Base-by-base conservation (phyloP, 1,140 invertebrate genomes). In the Eubasilissa regina region DNA sequence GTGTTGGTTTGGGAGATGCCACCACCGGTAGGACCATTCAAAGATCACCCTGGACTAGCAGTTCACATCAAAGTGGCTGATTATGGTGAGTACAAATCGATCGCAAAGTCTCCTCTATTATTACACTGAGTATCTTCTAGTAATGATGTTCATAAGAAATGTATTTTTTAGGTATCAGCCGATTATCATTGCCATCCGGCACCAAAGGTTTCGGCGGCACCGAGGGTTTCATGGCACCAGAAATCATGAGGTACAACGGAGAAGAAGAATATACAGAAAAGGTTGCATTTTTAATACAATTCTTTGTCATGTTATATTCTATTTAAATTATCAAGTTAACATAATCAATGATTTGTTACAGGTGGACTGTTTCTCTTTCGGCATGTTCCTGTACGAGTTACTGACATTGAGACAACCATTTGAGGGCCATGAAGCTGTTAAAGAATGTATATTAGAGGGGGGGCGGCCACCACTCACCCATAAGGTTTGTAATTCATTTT, bases 181-280 rank as follows among this genome's bases (percentile, higher is more conserved):
- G 97, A 25, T 88, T 96, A 68, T 95, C 96, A 0, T 89, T 95
- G 72, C 95, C 97, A 10, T 96, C 96, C 13, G 96, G 97, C 17
- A 97, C 97, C 0, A 99, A 99, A 87, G 98, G 98, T 7, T 99
- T 99, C 90, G 98, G 97, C 10, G 98, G 97, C 0, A 98, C 97
- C 0, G 96, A 98, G 87, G 97, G 97, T 0, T 99, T 99, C 86
- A 99, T 99, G 96, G 98, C 98, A 11, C 98, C 98, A 0, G 98
- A 99, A 89, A 99, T 99, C 79, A 97, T 99, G 88, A 92, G 96
- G 64, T 98, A 97, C 87, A 99, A 99, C 87, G 98, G 98, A 0
- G 98, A 99, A 87, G 97, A 99, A 87, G 98, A 98, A 83, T 99
- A 99, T 84, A 99, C 97, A 0, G 97, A 99, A 86, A 99, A 99